Percentiles rank a stretch among this genome's conserved stretches.
phyloP scores from a whole-genome alignment of 2,797 vertebrate genomes.

The Babyrousa celebensis region DNA sequence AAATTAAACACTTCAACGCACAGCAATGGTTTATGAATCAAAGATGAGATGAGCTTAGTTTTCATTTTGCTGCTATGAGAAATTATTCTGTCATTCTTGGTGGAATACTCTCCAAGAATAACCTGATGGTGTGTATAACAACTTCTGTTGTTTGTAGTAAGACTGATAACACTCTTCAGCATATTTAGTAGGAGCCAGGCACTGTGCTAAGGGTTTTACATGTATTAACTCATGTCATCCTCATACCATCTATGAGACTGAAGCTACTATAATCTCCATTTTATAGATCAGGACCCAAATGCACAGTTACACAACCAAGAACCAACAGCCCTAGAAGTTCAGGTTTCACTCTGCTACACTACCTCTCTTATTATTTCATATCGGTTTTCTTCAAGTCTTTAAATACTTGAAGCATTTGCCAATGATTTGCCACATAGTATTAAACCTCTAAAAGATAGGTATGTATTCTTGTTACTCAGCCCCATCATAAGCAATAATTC shows the following conservation, averaged over 20 bases:
- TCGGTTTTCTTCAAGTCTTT: neutral
- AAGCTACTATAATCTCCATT: constrained; percentile 1
- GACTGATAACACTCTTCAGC: neutral
- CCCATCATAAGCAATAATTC: neutral
- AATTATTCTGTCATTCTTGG: constrained; percentile 1
- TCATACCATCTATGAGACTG: neutral
- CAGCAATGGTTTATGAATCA: constrained; percentile 41
- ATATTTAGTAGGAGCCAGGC: constrained; percentile 34
- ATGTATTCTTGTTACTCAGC: neutral
- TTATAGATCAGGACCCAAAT: constrained; percentile 23
- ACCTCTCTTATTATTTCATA: neutral
- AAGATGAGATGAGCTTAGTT: constrained; percentile 44
- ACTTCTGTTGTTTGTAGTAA: neutral
- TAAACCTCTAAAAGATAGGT: neutral
- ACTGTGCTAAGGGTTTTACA: neutral
- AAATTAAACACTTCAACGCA: constrained; percentile 46
- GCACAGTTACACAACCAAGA: neutral
- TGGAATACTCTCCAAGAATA: neutral
- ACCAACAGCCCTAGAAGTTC: neutral
- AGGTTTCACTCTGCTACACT: neutral
- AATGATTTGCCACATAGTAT: neutral
- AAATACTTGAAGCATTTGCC: neutral
- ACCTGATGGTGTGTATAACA: neutral
- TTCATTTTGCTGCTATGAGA: constrained; percentile 58
- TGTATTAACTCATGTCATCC: constrained; percentile 5